phyloP scores from a whole-genome alignment of 1,140 invertebrate species.

The Penaeus chinensis region DNA sequence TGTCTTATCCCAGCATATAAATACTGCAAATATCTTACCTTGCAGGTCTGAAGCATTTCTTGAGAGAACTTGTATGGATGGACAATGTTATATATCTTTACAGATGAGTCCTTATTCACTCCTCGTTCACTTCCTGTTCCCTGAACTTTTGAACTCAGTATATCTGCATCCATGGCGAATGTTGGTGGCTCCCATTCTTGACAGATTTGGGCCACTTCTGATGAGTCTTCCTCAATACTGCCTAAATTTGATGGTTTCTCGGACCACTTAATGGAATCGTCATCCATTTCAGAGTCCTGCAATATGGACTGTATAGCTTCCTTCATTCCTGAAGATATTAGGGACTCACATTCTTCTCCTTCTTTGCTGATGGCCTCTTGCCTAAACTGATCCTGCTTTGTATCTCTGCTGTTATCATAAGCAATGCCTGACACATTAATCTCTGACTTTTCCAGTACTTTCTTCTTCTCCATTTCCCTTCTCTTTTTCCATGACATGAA shows the following conservation, averaged over 20 bases:
- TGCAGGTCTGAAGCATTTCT: conserved; percentile 48
- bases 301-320: conserved; percentile 23
- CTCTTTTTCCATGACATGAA: conserved; percentile 52
- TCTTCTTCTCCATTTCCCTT: conserved; percentile 24
- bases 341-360: background rate
- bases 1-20: background rate
- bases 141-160: conserved; percentile 18
- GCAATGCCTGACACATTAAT: background rate
- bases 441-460: background rate
- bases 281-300: conserved; percentile 29
- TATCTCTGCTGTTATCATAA: background rate
- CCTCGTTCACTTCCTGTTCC: conserved; percentile 17
- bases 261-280: conserved; percentile 35
- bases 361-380: background rate
- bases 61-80: conserved; percentile 47
- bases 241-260: conserved; percentile 9
- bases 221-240: background rate
- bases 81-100: conserved; percentile 47
- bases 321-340: background rate
- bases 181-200: conserved; percentile 41
- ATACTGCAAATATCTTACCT: conserved; percentile 11
- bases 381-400: background rate
- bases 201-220: conserved; percentile 35
- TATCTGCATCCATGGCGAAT: conserved; percentile 53
- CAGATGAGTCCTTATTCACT: background rate